A percentile compares a stretch with the other conserved stretches of the same genome.
These are phyloP conservation scores for Gallinago paraguaiae DNA, from an alignment of 2,113 vertebrate species.

Conservation along the genomic window DNA sequence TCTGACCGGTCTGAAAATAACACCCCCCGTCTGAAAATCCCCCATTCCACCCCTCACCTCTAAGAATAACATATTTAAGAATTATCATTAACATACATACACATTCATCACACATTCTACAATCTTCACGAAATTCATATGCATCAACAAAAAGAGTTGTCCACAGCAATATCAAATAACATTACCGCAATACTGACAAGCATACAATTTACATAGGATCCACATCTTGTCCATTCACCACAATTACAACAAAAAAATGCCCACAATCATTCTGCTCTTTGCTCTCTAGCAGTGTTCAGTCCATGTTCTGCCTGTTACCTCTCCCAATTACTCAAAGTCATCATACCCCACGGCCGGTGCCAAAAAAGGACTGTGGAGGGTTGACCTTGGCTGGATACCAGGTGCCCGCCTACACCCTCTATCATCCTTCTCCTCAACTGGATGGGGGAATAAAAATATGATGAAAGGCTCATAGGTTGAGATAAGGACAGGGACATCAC, in stretches of 20 bases:
- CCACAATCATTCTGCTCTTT: not conserved
- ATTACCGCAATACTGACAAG: not conserved
- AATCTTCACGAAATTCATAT: not conserved
- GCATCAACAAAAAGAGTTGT: not conserved
- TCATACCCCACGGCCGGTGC: rapidly evolving
- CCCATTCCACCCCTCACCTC: not conserved
- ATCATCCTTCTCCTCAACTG: not conserved
- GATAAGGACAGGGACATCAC: not conserved
- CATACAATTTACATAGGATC: not conserved
- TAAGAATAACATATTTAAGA: not conserved
- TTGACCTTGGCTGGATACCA: not conserved
- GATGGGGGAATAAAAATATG: not conserved
- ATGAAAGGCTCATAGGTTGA: not conserved
- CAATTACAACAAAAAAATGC: not conserved
- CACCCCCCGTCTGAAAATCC: not conserved
- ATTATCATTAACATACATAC: not conserved
- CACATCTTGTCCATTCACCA: not conserved
- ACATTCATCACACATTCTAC: not conserved
- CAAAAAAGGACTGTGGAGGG: not conserved
- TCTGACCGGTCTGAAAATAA: not conserved
- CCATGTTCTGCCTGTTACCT: not conserved
- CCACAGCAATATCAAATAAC: not conserved
- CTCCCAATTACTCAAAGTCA: not conserved
- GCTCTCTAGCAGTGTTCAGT: not conserved
- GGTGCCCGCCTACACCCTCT: not conserved